phyloP scores from a whole-genome alignment of 1,140 invertebrate genomes.

The Drosophila ogumai region DNA sequence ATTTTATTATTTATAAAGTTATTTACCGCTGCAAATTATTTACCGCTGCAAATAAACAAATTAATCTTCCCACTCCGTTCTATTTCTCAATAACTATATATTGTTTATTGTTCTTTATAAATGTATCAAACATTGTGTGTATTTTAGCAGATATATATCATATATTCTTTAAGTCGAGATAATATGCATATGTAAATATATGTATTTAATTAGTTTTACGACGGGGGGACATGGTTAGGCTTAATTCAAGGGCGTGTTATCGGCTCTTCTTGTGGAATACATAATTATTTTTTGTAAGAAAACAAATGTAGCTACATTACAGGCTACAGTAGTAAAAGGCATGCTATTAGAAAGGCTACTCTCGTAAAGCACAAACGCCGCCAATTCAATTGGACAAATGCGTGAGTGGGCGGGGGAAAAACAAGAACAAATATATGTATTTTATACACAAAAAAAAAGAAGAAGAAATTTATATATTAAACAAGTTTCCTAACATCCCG shows the following conservation, averaged over 20 bases:
- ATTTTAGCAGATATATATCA: slow-evolving; percentile 46
- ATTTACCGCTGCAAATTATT: neutral
- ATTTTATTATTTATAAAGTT: neutral
- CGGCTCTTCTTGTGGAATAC: slow-evolving; percentile 62
- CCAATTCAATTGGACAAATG: slow-evolving; percentile 75
- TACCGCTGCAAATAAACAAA: neutral
- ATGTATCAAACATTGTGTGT: slow-evolving; percentile 74
- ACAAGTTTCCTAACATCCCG: slow-evolving; percentile 36
- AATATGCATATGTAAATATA: slow-evolving; percentile 58
- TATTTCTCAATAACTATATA: slow-evolving; percentile 41
- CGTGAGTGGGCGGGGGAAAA: slow-evolving; percentile 26
- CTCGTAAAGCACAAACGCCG: slow-evolving; percentile 55
- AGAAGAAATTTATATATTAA: slow-evolving; percentile 20
- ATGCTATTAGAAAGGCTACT: slow-evolving; percentile 58
- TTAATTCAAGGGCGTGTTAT: slow-evolving; percentile 61
- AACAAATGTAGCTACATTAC: slow-evolving; percentile 60
- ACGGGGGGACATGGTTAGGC: slow-evolving; percentile 45
- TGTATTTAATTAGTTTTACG: slow-evolving; percentile 60
- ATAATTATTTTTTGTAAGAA: slow-evolving; percentile 47
- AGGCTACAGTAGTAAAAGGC: slow-evolving; percentile 54
- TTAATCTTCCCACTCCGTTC: neutral
- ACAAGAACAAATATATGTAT: slow-evolving; percentile 58
- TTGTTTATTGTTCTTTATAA: slow-evolving; percentile 60
- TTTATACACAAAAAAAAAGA: slow-evolving; percentile 38
- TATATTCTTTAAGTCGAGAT: slow-evolving; percentile 53